These are phyloP conservation scores for Piprites chloris DNA, from an alignment of 2,113 vertebrate species.

Conservation along the genomic window DNA sequence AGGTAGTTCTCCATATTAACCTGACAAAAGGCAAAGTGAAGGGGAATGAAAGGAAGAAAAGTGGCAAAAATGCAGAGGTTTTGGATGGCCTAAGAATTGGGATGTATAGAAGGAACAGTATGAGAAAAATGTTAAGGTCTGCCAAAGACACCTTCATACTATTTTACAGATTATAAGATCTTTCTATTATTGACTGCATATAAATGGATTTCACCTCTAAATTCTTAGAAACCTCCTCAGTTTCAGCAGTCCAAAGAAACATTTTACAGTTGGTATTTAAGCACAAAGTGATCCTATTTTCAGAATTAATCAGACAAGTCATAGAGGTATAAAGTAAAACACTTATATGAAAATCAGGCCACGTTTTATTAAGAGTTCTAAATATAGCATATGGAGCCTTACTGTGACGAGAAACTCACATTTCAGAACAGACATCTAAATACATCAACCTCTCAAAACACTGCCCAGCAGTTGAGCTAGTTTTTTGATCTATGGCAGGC, in stretches of 20 bases:
- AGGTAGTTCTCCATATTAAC: neutral
- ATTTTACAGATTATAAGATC: neutral
- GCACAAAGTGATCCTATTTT: neutral
- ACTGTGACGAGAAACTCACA: neutral
- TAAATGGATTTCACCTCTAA: neutral
- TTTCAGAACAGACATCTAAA: conserved; percentile 4
- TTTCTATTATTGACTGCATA: neutral
- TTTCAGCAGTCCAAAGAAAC: neutral
- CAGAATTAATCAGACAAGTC: neutral
- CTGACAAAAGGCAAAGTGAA: neutral
- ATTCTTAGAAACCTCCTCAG: neutral
- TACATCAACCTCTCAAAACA: neutral
- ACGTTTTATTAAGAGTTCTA: neutral
- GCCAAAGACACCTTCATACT: neutral
- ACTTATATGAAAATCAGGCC: neutral
- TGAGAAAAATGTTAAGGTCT: neutral
- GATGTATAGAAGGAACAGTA: neutral
- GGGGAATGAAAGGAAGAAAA: neutral
- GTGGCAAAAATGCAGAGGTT: neutral
- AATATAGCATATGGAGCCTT: neutral
- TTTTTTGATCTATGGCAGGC: neutral
- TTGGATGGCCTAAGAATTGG: neutral
- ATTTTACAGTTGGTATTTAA: neutral
- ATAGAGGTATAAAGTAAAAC: neutral
- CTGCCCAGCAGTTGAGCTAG: neutral